Percentiles rank a stretch among this genome's conserved stretches.
These are phyloP conservation scores for Argopecten irradians DNA, from an alignment of 1,140 invertebrate species.

Conservation along the genomic window DNA sequence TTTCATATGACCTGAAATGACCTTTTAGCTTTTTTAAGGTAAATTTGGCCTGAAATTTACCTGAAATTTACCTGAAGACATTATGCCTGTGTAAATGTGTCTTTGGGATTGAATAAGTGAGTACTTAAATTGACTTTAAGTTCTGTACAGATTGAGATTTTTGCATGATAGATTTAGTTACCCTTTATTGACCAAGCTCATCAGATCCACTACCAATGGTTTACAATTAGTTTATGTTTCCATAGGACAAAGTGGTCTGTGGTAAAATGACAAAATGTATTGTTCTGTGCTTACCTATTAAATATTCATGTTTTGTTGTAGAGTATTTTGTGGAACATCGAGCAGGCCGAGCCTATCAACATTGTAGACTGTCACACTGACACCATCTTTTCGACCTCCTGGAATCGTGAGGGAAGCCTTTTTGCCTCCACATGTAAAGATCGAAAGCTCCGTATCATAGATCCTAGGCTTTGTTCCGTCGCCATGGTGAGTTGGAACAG, in stretches of 20 bases:
- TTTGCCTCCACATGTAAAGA: constrained; percentile 96
- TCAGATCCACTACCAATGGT: no score
- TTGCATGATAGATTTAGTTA: no score
- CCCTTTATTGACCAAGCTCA: no score
- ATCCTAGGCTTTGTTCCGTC: constrained; percentile 89
- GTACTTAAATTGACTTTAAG: no score
- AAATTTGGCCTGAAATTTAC: no score
- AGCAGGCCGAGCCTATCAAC: constrained; percentile 92
- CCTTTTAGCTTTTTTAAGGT: no score
- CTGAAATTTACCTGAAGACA: no score
- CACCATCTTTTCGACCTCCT: constrained; percentile 92
- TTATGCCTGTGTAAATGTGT: no score
- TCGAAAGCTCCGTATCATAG: constrained; percentile 92
- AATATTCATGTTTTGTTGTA: constrained; percentile 48
- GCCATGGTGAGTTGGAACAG: constrained; percentile 81
- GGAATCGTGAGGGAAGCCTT: constrained; percentile 93
- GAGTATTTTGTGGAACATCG: constrained; percentile 88
- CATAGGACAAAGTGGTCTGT: neutral
- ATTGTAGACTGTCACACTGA: constrained; percentile 93
- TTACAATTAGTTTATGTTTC: neutral
- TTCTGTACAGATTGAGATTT: no score
- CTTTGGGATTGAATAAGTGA: no score
- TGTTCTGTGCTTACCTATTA: neutral
- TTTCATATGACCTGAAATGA: no score
- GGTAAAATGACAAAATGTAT: neutral